Base-by-base conservation (phyloP, 2,888 invertebrate species). In the Alsophila aescularia region DNA sequence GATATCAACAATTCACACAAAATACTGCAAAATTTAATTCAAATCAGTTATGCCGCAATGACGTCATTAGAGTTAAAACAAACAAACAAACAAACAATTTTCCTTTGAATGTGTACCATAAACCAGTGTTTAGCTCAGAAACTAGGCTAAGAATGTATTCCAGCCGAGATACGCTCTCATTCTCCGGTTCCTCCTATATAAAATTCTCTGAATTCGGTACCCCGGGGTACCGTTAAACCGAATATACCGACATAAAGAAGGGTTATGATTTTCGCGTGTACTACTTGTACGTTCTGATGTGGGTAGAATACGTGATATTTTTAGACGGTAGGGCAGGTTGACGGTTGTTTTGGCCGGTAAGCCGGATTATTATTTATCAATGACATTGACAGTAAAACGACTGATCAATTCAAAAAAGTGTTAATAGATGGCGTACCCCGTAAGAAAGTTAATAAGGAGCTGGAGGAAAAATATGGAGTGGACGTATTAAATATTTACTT, bases 261-360 rank as follows among this genome's bases (percentile, higher is more conserved):
- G 60, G 60, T 60, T 63, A 64, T 64, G 63, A 63, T 58, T 60
- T 61, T 43, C 29, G 40, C 43, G 36, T 52, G 60, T 42, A 50
- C 43, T 32, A 32, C 32, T 43, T 43, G 32, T 43, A 39, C 29
- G 39, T 31, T 39, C 16, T 16, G 29, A 16, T 47, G 47, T 47
- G 12, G 31, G 18, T 39, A 47, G 44, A 39, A 47, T 47, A 27
- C 40, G 3, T 24, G 24, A 40, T 55, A 51, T 51, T 48, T 43
- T 51, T 40, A 52, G 37, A 52, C 42, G 21, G 36, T 15, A 1
- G 36, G 36, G 16, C n/a, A 1, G n/a, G 0, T 2, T 39, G 1
- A n/a, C n/a, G n/a, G n/a, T n/a, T 31, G 13, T 24, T 44, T 47
- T 31, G 15, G 16, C 47, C 47, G 37, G 47, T 27, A 27, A 14